Evolutionary conservation across 2,797 vertebrate genomes (phyloP), one percentile per base, ranked within the genome.

Genomic region (Odontamblyopus rebecca): DNA sequence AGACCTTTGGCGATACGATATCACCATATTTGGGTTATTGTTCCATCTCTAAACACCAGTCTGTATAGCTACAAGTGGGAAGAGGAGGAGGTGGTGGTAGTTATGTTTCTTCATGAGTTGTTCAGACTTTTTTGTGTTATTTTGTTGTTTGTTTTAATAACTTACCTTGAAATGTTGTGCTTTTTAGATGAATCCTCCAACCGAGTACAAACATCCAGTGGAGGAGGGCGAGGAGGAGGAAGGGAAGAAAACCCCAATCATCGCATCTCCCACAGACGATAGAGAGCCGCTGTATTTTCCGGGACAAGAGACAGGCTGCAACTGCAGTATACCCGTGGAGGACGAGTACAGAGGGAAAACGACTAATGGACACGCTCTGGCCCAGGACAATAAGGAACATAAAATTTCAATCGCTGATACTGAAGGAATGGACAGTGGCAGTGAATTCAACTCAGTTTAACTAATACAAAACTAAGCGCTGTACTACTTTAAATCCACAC

Each of bases 311-410:
- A 26, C n/a, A 5, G 9, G 11, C 8, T 9, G 8, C n/a, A 1
- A 1, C 54, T 0, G 8, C 4, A 56, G 54, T 9, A 3, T 0
- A 5, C 56, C 56, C 1, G 56, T 13, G 11, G 56, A 59, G 56
- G 5, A 3, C 23, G 56, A 59, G 56, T 26, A 38, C 35, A 38
- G 35, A 9, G 35, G 35, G 8, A 38, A 1, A 9, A 38, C 35
- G 7, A 8, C 0, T 2, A 87, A 85, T 0, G 90, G 92, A 16
- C 77, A 90, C 12, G 18, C 7, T 1, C 69, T 93, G n/a, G 64
- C 48, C 9, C 88, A 93, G 74, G 8, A 74, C 0, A 89, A 91
- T 13, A 91, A 92, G 67, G 5, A 30, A 0, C 72, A 76, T 0
- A 1, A 74, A 0, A 0, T 85, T 62, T 86, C 90, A 0, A 79